These are phyloP conservation scores for Pluvialis apricaria DNA, from an alignment of 2,113 vertebrate species.

Conservation along the genomic window DNA sequence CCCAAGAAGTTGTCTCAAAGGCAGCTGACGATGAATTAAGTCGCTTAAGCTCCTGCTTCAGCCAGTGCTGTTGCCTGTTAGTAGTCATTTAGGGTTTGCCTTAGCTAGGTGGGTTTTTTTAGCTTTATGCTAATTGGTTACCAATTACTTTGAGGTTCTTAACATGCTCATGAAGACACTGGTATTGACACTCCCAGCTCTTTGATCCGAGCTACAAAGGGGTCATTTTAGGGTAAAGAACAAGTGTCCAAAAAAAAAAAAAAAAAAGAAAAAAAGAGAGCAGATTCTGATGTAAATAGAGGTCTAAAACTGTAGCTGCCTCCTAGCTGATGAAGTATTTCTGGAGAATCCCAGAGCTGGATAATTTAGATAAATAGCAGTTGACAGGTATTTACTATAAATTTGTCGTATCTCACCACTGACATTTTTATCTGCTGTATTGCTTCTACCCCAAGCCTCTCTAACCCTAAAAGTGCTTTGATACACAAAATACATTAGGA, in stretches of 20 bases:
- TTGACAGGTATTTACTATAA: slow-evolving; percentile 33
- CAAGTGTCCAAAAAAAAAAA: slow-evolving; percentile 42
- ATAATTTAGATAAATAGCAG: slow-evolving; percentile 44
- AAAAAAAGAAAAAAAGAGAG: background rate
- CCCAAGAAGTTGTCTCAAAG: background rate
- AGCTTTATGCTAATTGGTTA: slow-evolving; percentile 53
- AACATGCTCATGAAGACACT: slow-evolving; percentile 29
- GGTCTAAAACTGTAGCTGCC: background rate
- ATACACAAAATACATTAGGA: background rate
- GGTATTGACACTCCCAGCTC: slow-evolving; percentile 45
- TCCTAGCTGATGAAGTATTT: background rate
- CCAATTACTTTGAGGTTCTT: slow-evolving; percentile 59
- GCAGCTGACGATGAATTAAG: background rate
- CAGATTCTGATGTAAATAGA: slow-evolving; percentile 12
- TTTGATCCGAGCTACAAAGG: slow-evolving; percentile 64
- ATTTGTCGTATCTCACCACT: background rate
- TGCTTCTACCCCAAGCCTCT: background rate
- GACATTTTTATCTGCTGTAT: slow-evolving; percentile 24
- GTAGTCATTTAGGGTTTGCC: background rate
- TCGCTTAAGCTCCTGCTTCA: background rate
- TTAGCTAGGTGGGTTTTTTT: background rate
- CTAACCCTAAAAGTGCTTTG: background rate
- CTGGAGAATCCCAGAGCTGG: slow-evolving; percentile 39
- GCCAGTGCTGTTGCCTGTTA: background rate
- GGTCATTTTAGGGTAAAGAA: slow-evolving; percentile 55